phyloP scores from a whole-genome alignment of 1,140 invertebrate species.

The Trachelipus rathkii region DNA sequence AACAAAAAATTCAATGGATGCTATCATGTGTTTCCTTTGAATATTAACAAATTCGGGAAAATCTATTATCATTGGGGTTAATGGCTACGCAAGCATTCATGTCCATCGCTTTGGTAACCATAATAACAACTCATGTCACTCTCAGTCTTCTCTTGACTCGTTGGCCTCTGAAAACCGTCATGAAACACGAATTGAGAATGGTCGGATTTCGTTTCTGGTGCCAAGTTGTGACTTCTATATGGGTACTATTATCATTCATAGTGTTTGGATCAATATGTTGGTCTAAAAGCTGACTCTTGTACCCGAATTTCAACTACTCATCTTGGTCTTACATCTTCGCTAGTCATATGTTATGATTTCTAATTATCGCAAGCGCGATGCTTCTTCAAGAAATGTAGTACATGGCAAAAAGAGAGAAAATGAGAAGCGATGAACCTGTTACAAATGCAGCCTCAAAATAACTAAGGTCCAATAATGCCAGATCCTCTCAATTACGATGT shows the following conservation, averaged over 20 bases:
- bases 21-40: no score
- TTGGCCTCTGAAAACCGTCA: constrained; percentile 69
- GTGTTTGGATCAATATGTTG: constrained; percentile 86
- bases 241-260: constrained; percentile 73
- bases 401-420: constrained; percentile 65
- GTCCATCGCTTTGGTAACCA: constrained; percentile 73
- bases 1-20: no score
- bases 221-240: constrained; percentile 60
- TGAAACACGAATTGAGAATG: constrained; percentile 77
- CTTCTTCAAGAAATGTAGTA: constrained; percentile 70
- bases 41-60: no score
- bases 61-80: no score
- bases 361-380: constrained; percentile 64
- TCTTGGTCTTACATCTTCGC: constrained; percentile 92
- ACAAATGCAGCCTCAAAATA: constrained; percentile 66
- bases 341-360: constrained; percentile 72
- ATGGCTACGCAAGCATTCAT: constrained; percentile 88
- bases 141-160: constrained; percentile 70
- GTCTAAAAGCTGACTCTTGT: constrained; percentile 86
- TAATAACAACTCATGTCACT: constrained; percentile 64
- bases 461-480: neutral
- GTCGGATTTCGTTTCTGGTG: constrained; percentile 65
- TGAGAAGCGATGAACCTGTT: constrained; percentile 73
- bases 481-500: neutral
- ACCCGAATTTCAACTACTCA: constrained; percentile 90